These are phyloP conservation scores for Phrynocephalus forsythii DNA, from an alignment of 2,797 vertebrate genomes.

Conservation along the genomic window DNA sequence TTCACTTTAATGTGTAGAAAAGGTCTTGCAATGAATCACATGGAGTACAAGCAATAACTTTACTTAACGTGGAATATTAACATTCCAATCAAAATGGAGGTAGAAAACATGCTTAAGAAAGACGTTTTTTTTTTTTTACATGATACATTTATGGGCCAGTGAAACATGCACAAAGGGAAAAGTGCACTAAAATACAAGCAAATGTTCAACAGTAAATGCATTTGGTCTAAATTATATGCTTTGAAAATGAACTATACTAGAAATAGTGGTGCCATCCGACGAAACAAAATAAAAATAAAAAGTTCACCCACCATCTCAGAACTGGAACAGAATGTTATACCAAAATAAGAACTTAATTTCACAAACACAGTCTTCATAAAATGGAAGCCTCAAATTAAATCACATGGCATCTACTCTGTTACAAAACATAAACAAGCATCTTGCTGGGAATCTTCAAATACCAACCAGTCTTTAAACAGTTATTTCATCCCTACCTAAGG, in stretches of 20 bases:
- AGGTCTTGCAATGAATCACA: not conserved
- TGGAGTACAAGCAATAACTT: not conserved
- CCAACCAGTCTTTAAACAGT: not conserved
- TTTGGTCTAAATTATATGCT: not conserved
- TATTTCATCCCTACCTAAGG: not conserved
- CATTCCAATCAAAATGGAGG: not conserved
- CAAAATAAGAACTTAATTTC: not conserved
- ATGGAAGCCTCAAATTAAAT: not conserved
- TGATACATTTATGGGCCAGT: not conserved
- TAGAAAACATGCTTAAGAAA: not conserved
- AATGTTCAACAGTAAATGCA: not conserved
- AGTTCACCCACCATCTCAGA: not conserved
- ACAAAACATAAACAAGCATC: not conserved
- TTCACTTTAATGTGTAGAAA: not conserved
- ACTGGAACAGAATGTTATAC: not conserved
- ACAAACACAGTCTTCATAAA: constrained; percentile 1
- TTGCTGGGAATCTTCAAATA: not conserved
- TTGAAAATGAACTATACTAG: not conserved
- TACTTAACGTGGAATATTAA: not conserved
- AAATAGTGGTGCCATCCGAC: not conserved
- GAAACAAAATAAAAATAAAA: not conserved
- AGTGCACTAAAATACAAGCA: not conserved
- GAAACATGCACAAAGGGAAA: not conserved
- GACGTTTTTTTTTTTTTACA: not conserved
- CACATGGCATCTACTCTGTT: not conserved